A percentile compares a stretch with the other conserved stretches of the same genome.
Evolutionary conservation across 2,797 vertebrate genomes (phyloP).

Genomic region (Sarcophilus harrisii): DNA sequence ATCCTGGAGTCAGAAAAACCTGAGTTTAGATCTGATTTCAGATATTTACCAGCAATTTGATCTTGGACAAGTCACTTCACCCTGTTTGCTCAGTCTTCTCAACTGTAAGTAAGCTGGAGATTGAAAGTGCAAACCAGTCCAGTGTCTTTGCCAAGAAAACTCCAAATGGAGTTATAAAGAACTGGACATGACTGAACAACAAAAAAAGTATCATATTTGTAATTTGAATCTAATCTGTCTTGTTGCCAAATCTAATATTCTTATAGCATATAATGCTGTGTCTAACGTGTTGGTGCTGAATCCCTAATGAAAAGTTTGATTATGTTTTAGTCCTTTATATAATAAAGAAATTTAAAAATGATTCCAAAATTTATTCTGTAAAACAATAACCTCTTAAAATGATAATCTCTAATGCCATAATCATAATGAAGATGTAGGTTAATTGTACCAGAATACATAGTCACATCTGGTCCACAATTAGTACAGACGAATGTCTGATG

Average conservation of each 20-base stretch:
- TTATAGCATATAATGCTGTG: background rate
- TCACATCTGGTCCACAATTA: background rate
- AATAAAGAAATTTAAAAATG: background rate
- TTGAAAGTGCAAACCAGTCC: background rate
- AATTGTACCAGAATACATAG: background rate
- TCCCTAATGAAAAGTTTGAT: background rate
- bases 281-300: background rate
- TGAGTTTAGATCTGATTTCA: background rate
- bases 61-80: background rate
- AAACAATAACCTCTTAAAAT: background rate
- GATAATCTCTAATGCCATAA: background rate
- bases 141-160: background rate
- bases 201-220: background rate
- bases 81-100: background rate
- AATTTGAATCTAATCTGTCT: background rate
- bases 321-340: background rate
- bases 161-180: background rate
- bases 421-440: background rate
- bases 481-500: background rate
- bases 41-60: background rate
- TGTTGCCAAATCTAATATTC: background rate
- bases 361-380: background rate
- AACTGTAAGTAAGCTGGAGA: background rate
- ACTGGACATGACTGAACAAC: background rate
- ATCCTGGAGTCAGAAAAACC: background rate